phyloP scores from a whole-genome alignment of 2,113 vertebrate genomes.

The Indicator maculatus region DNA sequence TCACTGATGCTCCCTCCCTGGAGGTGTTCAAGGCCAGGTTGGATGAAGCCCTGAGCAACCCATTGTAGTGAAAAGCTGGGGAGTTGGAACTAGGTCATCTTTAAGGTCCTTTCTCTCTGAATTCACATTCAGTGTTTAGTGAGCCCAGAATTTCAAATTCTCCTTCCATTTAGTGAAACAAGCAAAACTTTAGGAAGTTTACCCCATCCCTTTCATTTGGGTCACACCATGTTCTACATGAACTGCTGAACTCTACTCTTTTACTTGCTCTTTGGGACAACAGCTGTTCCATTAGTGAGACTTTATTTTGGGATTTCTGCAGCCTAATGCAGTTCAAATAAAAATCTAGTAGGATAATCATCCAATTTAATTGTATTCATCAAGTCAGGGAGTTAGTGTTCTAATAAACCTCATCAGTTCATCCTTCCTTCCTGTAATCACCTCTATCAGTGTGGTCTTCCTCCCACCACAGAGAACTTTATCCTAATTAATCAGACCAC shows the following conservation, averaged over 20 bases:
- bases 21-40: no score
- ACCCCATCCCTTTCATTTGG: not conserved
- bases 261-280: not conserved
- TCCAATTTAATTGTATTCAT: not conserved
- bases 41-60: no score
- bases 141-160: not conserved
- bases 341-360: not conserved
- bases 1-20: no score
- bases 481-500: not conserved
- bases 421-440: conserved; percentile 5
- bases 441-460: not conserved
- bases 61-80: no score
- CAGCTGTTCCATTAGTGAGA: not conserved
- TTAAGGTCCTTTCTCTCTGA: not conserved
- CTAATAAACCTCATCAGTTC: conserved; percentile 13
- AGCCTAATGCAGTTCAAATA: not conserved
- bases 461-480: not conserved
- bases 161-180: not conserved
- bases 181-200: not conserved
- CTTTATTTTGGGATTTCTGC: not conserved
- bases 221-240: not conserved
- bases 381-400: not conserved
- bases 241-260: not conserved
- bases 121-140: not conserved
- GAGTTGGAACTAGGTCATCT: no score